A percentile compares a stretch with the other conserved stretches of the same genome.
Conservation (phyloP, 2,797 vertebrate genomes). For the Glyptemys insculpta region DNA sequence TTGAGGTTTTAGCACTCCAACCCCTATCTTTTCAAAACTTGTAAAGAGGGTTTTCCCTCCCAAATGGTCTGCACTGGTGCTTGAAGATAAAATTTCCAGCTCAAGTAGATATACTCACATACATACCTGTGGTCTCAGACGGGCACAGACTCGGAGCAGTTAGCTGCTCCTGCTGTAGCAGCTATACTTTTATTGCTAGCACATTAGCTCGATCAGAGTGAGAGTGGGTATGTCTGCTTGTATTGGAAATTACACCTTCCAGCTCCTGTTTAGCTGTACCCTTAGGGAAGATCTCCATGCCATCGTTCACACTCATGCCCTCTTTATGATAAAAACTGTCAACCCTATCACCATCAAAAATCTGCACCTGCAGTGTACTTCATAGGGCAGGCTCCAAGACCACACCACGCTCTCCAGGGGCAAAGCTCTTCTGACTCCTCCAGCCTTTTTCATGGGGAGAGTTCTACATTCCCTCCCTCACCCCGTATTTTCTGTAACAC, state of each 20-base stretch:
- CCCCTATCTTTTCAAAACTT: not conserved
- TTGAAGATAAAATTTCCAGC: not conserved
- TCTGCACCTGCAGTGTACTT: not conserved
- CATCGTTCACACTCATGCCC: not conserved
- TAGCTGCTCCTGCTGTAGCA: not conserved
- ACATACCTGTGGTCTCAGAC: not conserved
- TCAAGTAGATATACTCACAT: not conserved
- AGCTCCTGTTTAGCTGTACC: not conserved
- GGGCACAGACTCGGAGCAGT: not conserved
- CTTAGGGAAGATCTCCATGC: not conserved
- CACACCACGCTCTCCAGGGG: not conserved
- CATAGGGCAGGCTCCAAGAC: not conserved
- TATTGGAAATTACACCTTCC: not conserved
- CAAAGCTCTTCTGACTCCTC: not conserved
- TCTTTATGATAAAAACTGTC: not conserved
- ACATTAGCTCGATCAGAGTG: not conserved
- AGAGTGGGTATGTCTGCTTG: not conserved
- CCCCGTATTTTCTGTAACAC: not conserved
- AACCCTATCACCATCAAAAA: not conserved
- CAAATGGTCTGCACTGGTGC: not conserved
- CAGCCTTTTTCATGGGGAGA: not conserved
- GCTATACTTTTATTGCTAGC: not conserved
- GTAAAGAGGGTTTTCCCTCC: not conserved
- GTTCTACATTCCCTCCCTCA: not conserved
- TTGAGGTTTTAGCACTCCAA: not conserved